Percentiles rank a stretch among this genome's conserved stretches.
These are phyloP conservation scores for Drosophila aldrichi DNA, from an alignment of 2,888 invertebrate species.

Conservation along the genomic window DNA sequence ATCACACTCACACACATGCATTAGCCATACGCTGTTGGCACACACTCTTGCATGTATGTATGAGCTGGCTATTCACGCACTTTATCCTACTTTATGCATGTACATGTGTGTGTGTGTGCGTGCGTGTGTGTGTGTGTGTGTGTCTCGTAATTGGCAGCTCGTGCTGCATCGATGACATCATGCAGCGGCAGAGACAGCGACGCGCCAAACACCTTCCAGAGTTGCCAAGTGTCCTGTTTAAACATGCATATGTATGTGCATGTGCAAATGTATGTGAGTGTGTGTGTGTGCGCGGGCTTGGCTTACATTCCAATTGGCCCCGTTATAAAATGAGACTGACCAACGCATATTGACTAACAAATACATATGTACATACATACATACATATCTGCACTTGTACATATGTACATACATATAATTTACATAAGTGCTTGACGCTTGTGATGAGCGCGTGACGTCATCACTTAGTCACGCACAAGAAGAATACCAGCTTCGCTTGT, in stretches of 20 bases:
- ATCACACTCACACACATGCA: slow-evolving; percentile 1
- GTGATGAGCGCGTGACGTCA: slow-evolving; percentile 17
- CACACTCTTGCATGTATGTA: slow-evolving; percentile 18
- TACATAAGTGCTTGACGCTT: slow-evolving; percentile 1
- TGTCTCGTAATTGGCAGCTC: slow-evolving; percentile 63
- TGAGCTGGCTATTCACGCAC: slow-evolving; percentile 28
- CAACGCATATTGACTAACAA: slow-evolving; percentile 40
- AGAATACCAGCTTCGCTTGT: too few species aligned
- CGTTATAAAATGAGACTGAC: slow-evolving; percentile 44
- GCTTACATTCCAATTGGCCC: slow-evolving; percentile 66
- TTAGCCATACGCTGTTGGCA: slow-evolving; percentile 6
- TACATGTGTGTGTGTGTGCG: slow-evolving; percentile 6
- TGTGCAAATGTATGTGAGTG: slow-evolving; percentile 8
- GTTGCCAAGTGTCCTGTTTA: slow-evolving; percentile 44
- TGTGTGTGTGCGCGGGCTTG: slow-evolving; percentile 44
- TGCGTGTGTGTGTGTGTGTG: slow-evolving; percentile 8
- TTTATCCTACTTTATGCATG: slow-evolving; percentile 7
- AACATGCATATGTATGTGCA: slow-evolving; percentile 5
- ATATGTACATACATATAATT: not conserved
- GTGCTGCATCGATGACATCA: slow-evolving; percentile 68
- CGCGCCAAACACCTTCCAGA: slow-evolving; percentile 57
- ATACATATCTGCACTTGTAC: not conserved
- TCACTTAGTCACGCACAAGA: slow-evolving; percentile 9
- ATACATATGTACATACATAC: not conserved
- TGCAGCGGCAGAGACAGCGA: slow-evolving; percentile 61